Evolutionary conservation across 2,888 invertebrate genomes (phyloP).

Genomic region (Parnassius mnemosyne): DNA sequence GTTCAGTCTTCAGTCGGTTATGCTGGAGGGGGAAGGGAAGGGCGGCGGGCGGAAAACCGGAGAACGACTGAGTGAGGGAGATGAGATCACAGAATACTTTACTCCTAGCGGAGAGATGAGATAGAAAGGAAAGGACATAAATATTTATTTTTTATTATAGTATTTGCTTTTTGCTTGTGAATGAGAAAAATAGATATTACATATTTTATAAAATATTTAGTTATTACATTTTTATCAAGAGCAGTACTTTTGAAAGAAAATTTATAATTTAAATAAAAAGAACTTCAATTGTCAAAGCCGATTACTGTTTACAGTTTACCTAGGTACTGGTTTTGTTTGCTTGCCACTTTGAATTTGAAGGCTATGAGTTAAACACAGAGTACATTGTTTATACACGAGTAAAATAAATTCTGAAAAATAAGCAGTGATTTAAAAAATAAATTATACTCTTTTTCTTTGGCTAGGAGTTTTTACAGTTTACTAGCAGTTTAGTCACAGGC

Average conservation of each 20-base stretch:
- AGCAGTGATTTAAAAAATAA: no score
- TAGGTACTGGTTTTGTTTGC: no score
- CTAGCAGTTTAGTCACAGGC: no score
- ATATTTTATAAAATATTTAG: not conserved
- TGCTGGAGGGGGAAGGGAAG: constrained; percentile 47
- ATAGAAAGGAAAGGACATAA: constrained; percentile 54
- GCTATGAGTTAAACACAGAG: no score
- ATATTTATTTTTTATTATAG: constrained; percentile 29
- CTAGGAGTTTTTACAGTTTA: no score
- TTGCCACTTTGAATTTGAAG: no score
- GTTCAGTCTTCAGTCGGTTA: constrained; percentile 61
- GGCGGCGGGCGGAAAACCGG: constrained; percentile 68
- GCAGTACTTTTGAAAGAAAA: not conserved
- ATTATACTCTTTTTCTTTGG: no score
- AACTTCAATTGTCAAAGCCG: constrained; percentile 10
- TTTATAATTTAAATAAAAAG: constrained; percentile 2
- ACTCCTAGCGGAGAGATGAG: no score
- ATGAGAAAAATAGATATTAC: not conserved
- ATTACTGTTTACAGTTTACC: not conserved
- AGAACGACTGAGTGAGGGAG: constrained; percentile 69
- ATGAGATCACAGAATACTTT: no score
- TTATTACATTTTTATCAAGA: not conserved
- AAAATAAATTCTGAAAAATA: no score
- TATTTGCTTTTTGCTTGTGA: not conserved
- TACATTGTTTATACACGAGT: no score